Evolutionary conservation across 1,140 invertebrate species (phyloP).

Genomic region (Trichonephila clavata): DNA sequence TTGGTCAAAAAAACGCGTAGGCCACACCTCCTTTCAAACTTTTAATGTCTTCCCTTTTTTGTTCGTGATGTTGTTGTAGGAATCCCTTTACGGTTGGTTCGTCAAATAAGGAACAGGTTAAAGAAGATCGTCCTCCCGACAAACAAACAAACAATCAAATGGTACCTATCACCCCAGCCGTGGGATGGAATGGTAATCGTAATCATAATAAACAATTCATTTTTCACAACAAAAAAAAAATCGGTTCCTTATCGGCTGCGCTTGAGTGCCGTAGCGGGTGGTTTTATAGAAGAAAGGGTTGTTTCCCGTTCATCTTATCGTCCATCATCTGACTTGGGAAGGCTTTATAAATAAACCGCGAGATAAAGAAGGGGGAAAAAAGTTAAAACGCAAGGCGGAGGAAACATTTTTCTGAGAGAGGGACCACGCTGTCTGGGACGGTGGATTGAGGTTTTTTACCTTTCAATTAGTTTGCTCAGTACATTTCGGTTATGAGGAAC

Average conservation of each 20-base stretch:
- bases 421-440: slow-evolving; percentile 12
- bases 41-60: slow-evolving; percentile 73
- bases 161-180: not conserved
- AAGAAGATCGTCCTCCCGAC: not conserved
- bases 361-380: not conserved
- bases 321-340: slow-evolving; percentile 15
- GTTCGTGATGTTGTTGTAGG: slow-evolving; percentile 46
- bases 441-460: slow-evolving; percentile 33
- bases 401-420: not conserved
- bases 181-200: not conserved
- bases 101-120: slow-evolving; percentile 69
- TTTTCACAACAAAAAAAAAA: not conserved
- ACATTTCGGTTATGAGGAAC: not conserved
- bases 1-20: slow-evolving; percentile 64
- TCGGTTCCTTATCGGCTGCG: not conserved
- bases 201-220: slow-evolving; percentile 17
- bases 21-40: slow-evolving; percentile 67
- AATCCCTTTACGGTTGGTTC: slow-evolving; percentile 38
- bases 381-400: not conserved
- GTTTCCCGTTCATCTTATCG: slow-evolving; percentile 25
- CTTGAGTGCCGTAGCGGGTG: slow-evolving; percentile 5
- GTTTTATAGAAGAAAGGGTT: not conserved
- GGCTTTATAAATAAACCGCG: slow-evolving; percentile 37
- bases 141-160: slow-evolving; percentile 26
- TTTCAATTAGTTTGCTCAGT: not conserved